phyloP scores from a whole-genome alignment of 2,888 invertebrate species.

The Micropterix aruncella region DNA sequence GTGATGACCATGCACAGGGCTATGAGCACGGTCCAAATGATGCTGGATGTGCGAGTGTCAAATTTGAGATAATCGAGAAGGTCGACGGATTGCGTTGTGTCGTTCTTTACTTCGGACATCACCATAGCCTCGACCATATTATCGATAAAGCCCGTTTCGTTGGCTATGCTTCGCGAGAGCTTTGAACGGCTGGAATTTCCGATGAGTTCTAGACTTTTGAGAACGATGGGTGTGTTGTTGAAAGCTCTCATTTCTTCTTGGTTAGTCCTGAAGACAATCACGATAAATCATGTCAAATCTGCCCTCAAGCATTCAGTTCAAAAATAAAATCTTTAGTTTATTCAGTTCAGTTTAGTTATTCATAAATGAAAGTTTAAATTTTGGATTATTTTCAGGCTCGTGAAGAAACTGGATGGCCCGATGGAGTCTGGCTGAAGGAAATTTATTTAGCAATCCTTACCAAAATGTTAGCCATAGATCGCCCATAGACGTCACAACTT shows the following conservation, averaged over 20 bases:
- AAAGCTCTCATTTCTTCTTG: neutral
- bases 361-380: no score
- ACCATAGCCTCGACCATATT: neutral
- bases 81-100: neutral
- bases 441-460: constrained; percentile 32
- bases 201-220: no score
- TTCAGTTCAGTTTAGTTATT: no score
- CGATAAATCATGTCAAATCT: no score
- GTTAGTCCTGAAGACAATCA: constrained; percentile 1
- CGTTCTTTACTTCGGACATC: neutral
- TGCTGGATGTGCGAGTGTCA: constrained; percentile 17
- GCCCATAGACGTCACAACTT: constrained; percentile 51
- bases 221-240: neutral
- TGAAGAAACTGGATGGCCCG: no score
- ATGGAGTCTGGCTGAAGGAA: no score
- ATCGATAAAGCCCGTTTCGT: neutral
- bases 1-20: constrained; percentile 43
- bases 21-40: constrained; percentile 41
- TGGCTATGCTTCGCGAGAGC: neutral
- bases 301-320: no score
- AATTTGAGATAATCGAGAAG: neutral
- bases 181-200: neutral
- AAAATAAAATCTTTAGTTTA: no score
- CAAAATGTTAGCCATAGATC: constrained; percentile 71
- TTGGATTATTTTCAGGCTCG: no score